Percentiles rank a stretch among this genome's conserved stretches.
phyloP scores from a whole-genome alignment of 2,888 invertebrate species.

The Shargacucullia verbasci region DNA sequence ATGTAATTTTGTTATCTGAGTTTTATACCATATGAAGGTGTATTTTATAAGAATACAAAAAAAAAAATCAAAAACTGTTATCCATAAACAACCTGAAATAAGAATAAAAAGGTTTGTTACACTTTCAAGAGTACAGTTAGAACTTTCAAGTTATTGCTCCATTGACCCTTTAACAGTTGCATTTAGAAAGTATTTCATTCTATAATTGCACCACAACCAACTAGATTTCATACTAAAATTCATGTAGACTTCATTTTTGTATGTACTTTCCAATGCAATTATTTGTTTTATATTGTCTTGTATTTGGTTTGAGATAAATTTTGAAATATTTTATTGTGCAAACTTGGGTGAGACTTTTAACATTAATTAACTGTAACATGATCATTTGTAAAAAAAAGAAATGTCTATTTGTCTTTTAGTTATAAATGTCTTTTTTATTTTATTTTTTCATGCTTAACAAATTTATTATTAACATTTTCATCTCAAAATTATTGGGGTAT shows the following conservation, averaged over 20 bases:
- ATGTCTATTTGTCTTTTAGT: no score
- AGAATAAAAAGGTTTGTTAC: slow-evolving; percentile 44
- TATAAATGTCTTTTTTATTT: no score
- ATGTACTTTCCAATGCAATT: slow-evolving; percentile 39
- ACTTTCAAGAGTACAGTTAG: slow-evolving; percentile 47
- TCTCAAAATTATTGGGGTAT: not conserved
- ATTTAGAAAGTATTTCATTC: slow-evolving; percentile 61
- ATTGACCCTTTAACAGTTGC: slow-evolving; percentile 55
- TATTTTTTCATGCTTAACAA: not conserved
- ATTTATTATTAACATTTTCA: no score
- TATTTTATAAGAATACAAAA: no score
- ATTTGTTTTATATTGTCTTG: slow-evolving; percentile 43
- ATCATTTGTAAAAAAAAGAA: no score
- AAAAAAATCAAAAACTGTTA: not conserved
- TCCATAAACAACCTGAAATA: slow-evolving; percentile 14
- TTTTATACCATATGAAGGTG: no score
- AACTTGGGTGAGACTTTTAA: slow-evolving; percentile 34
- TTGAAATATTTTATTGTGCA: slow-evolving; percentile 19
- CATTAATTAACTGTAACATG: not conserved
- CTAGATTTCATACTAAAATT: slow-evolving; percentile 50
- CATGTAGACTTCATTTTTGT: slow-evolving; percentile 45
- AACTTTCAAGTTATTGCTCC: slow-evolving; percentile 54
- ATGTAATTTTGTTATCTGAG: not conserved
- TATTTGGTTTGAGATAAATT: slow-evolving; percentile 38
- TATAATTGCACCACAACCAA: slow-evolving; percentile 38